These are phyloP conservation scores for Platygyra sinensis DNA, from an alignment of 64 coral and sea anemone species.

Conservation along the genomic window DNA sequence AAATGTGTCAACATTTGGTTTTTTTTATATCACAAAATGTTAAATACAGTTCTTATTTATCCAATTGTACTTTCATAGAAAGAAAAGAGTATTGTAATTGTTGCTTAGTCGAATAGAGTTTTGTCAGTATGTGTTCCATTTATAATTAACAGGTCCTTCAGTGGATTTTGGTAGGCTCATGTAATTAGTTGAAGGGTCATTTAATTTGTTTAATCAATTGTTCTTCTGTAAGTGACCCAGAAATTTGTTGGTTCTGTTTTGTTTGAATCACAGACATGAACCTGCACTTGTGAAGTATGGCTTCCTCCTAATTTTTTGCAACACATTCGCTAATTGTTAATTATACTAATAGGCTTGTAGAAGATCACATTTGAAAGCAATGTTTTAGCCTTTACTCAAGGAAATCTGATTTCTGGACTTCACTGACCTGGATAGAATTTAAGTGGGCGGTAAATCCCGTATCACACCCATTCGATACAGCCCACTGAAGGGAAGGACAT, in stretches of 20 bases:
- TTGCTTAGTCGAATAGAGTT: neutral
- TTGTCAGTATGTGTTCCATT: neutral
- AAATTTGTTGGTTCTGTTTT: neutral
- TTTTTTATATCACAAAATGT: neutral
- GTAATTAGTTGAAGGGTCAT: conserved; percentile 38
- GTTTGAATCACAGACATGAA: neutral
- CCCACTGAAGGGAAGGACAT: conserved; percentile 50
- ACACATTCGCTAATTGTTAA: neutral
- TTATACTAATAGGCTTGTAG: neutral
- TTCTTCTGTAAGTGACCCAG: neutral
- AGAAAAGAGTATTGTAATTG: neutral
- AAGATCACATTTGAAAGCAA: no score
- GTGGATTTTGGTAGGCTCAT: conserved; percentile 14
- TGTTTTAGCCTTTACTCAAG: no score
- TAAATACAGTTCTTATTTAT: neutral
- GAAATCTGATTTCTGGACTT: neutral
- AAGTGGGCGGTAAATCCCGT: neutral
- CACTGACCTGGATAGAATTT: neutral
- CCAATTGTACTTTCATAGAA: neutral
- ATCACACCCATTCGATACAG: conserved; percentile 22
- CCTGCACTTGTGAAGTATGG: neutral
- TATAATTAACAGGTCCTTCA: neutral
- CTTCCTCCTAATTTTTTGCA: neutral
- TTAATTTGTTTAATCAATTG: conserved; percentile 26
- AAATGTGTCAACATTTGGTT: neutral